Evolutionary conservation across 2,888 invertebrate genomes (phyloP).

Genomic region (Criorhina ranunculi): DNA sequence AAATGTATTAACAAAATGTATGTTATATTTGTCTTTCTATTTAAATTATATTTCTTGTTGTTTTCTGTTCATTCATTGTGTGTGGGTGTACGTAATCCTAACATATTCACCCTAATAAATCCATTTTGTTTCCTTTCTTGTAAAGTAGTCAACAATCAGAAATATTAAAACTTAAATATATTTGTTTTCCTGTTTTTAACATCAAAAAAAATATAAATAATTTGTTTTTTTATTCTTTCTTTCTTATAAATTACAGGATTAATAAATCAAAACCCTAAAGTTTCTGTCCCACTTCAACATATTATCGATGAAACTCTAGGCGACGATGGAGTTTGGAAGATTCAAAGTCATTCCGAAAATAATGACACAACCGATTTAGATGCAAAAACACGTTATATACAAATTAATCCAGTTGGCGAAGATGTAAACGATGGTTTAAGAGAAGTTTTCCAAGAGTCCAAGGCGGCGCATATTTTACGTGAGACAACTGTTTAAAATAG

Average conservation of each 20-base stretch:
- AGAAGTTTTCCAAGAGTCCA: constrained; percentile 65
- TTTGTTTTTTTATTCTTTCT: constrained; percentile 6
- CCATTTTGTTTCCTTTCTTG: constrained; percentile 28
- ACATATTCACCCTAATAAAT: constrained; percentile 25
- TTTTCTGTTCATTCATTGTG: constrained; percentile 44
- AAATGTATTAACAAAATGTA: too few species aligned
- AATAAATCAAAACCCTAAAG: constrained; percentile 73
- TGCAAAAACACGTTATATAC: constrained; percentile 78
- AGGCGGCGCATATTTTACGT: constrained; percentile 65
- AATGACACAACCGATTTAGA: constrained; percentile 61
- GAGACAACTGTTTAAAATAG: constrained; percentile 73
- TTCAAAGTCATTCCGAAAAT: constrained; percentile 80
- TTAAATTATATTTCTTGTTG: neutral
- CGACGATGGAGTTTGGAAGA: constrained; percentile 81
- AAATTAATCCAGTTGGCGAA: constrained; percentile 77
- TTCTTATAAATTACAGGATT: constrained; percentile 75
- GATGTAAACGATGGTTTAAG: constrained; percentile 45
- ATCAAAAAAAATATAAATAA: constrained; percentile 11
- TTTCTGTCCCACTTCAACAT: constrained; percentile 78
- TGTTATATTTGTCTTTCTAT: too few species aligned
- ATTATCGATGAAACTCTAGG: constrained; percentile 80
- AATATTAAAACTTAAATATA: constrained; percentile 9
- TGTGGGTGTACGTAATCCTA: constrained; percentile 71
- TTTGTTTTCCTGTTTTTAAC: neutral
- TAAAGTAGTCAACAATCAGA: constrained; percentile 73